Conservation (phyloP, 2,113 vertebrate genomes). For the Pungitius pungitius region DNA sequence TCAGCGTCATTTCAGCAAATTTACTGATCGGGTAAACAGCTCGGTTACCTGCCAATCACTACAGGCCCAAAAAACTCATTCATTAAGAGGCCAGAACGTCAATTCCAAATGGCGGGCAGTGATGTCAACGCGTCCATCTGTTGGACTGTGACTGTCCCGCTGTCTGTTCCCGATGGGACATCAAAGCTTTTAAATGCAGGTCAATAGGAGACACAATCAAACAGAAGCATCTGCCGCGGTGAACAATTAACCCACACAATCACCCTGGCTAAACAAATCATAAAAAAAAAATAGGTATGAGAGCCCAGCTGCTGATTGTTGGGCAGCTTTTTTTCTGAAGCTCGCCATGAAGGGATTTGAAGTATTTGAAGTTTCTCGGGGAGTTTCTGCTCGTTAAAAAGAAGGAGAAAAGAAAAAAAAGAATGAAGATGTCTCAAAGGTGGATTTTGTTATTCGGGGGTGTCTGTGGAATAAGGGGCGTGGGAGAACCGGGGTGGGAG, state of each 20-base stretch:
- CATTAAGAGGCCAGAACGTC: background rate
- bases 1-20: background rate
- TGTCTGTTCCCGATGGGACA: conserved; percentile 49
- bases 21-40: background rate
- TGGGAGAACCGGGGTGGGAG: conserved; percentile 37
- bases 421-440: conserved; percentile 38
- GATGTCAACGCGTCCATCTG: background rate
- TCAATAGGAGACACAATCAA: conserved; percentile 42
- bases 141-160: background rate
- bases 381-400: conserved; percentile 44
- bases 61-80: background rate
- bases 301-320: conserved; percentile 43
- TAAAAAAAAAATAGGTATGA: conserved; percentile 60
- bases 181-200: conserved; percentile 62
- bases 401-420: conserved; percentile 3
- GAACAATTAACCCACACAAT: conserved; percentile 46
- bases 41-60: background rate
- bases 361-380: conserved; percentile 64
- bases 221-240: conserved; percentile 50
- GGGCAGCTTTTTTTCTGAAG: conserved; percentile 67
- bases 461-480: conserved; percentile 7
- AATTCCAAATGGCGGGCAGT: background rate
- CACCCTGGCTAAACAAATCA: conserved; percentile 64
- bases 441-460: conserved; percentile 51
- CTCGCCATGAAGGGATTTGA: conserved; percentile 64